Percentiles rank a stretch among this genome's conserved stretches.
These are phyloP conservation scores for Chymomyza fuscimana DNA, from an alignment of 2,888 invertebrate species.

Conservation along the genomic window DNA sequence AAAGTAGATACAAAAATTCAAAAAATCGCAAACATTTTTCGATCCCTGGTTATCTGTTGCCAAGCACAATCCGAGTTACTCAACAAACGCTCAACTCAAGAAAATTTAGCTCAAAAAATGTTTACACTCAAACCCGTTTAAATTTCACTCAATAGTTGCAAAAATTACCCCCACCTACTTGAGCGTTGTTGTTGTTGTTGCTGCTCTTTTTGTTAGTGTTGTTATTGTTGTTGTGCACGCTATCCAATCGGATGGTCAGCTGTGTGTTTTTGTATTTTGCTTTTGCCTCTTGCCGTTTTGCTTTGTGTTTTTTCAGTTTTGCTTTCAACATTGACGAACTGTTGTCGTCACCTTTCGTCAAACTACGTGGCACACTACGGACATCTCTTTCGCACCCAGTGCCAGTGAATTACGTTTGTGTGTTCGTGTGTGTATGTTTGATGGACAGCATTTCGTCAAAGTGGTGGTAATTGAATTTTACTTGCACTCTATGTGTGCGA, in stretches of 20 bases:
- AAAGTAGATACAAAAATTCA: no score
- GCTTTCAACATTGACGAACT: slow-evolving; percentile 63
- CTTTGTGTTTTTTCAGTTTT: slow-evolving; percentile 37
- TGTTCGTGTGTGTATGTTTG: slow-evolving; percentile 39
- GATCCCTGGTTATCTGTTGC: background rate
- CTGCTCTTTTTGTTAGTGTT: slow-evolving; percentile 1
- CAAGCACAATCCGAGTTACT: background rate
- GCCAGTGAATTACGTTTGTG: background rate
- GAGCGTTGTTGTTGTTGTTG: slow-evolving; percentile 32
- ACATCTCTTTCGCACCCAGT: slow-evolving; percentile 52
- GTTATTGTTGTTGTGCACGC: slow-evolving; percentile 37
- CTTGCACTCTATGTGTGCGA: slow-evolving; percentile 42
- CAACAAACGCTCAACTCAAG: background rate
- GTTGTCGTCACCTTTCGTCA: slow-evolving; percentile 73
- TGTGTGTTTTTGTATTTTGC: slow-evolving; percentile 50
- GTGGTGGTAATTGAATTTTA: slow-evolving; percentile 73
- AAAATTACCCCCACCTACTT: slow-evolving; percentile 53
- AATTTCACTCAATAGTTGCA: slow-evolving; percentile 18
- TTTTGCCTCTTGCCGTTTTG: slow-evolving; percentile 37
- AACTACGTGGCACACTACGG: slow-evolving; percentile 42
- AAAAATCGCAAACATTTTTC: no score
- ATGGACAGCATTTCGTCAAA: slow-evolving; percentile 79
- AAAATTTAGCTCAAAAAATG: background rate
- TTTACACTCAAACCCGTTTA: slow-evolving; percentile 32
- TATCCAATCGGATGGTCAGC: slow-evolving; percentile 66